Conservation (phyloP, 2,888 invertebrate species). For the Rhodophaea formosa region DNA sequence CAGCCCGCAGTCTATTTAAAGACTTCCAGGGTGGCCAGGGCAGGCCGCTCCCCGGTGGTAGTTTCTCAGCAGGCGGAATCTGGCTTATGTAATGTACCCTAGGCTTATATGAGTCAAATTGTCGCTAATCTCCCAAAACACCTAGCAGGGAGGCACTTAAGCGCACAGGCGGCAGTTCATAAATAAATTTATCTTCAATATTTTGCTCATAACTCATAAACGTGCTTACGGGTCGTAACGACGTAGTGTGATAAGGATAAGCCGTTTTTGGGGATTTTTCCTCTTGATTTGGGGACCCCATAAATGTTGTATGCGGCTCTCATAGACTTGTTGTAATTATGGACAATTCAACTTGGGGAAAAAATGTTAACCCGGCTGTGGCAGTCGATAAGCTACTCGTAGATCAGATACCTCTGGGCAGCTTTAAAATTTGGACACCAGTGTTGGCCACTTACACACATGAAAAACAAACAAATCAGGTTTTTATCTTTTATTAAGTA, state of each 20-base stretch:
- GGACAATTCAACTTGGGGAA: background rate
- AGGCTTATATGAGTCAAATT: background rate
- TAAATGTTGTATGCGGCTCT: constrained; percentile 1
- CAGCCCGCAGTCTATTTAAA: too few relatives aligned
- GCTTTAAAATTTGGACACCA: too few relatives aligned
- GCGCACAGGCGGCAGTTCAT: constrained; percentile 7
- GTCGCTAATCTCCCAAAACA: background rate
- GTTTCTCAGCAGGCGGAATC: too few relatives aligned
- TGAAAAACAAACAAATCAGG: too few relatives aligned
- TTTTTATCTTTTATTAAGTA: too few relatives aligned
- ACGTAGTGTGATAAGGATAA: constrained; percentile 26
- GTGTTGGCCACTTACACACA: too few relatives aligned
- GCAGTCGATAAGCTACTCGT: too few relatives aligned
- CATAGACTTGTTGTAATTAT: background rate
- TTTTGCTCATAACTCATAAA: constrained; percentile 28
- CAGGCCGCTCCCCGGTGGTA: too few relatives aligned
- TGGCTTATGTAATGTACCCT: too few relatives aligned
- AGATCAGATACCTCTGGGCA: too few relatives aligned
- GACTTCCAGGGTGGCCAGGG: too few relatives aligned
- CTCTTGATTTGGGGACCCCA: background rate
- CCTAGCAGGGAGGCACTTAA: background rate
- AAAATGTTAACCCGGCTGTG: too few relatives aligned
- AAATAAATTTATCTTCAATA: constrained; percentile 20
- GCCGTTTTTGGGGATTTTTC: constrained; percentile 18
- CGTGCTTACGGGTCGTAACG: constrained; percentile 28